These are phyloP conservation scores for Nephrotoma guestfalica DNA, from an alignment of 2,888 invertebrate genomes.

Conservation along the genomic window DNA sequence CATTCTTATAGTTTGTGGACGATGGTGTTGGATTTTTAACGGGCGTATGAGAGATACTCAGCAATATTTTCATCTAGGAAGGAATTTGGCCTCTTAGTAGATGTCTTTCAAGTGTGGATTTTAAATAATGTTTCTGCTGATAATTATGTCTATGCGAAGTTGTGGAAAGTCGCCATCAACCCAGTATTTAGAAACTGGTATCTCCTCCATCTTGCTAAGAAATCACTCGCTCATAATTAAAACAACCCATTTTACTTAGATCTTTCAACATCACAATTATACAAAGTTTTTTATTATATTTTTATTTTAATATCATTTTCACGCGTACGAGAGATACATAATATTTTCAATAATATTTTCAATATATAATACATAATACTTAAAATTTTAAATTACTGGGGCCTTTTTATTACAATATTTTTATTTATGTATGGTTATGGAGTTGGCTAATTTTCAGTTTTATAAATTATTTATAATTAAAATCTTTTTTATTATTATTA, in stretches of 20 bases:
- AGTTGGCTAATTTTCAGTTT: neutral
- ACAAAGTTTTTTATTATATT: neutral
- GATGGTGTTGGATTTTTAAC: too few species aligned
- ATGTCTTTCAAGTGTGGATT: too few species aligned
- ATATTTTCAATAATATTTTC: neutral
- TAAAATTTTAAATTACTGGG: neutral
- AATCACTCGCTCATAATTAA: neutral
- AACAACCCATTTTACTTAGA: neutral
- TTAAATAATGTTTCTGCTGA: too few species aligned
- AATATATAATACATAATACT: neutral
- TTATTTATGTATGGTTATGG: neutral
- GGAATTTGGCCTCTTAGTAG: too few species aligned
- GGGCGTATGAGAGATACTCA: too few species aligned
- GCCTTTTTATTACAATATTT: neutral
- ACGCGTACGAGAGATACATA: neutral
- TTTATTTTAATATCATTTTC: neutral
- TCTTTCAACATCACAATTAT: neutral
- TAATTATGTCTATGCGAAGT: too few species aligned
- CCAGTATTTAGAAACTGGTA: too few species aligned
- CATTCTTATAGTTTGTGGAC: too few species aligned
- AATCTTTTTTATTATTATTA: neutral
- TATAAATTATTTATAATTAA: neutral
- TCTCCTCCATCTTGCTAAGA: too few species aligned
- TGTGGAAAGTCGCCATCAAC: too few species aligned
- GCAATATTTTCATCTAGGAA: too few species aligned